Evolutionary conservation across 2,797 vertebrate species (phyloP), one percentile per base, ranked within the genome.

Genomic region (Enteromius thamalakanensis): DNA sequence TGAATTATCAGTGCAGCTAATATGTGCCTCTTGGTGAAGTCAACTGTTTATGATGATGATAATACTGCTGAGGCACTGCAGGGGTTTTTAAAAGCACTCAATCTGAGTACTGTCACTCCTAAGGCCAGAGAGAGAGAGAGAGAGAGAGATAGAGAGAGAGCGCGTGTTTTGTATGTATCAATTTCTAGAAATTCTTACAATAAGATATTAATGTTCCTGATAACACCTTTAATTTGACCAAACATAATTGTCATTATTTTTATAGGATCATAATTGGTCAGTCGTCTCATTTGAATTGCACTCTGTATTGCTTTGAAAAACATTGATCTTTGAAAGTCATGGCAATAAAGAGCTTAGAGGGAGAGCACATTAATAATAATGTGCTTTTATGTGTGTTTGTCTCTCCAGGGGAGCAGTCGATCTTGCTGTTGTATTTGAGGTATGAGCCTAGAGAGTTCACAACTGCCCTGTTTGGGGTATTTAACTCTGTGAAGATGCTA

Each of bases 401-500:
- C 83, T 88, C 76, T 74, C 53, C 85, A 93, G 92, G 92, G 70
- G 92, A 93, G 3, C 85, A 87, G 71, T 85, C 89, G 8, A 81
- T 93, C 83, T 83, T 90, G 58, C 87, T 93, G 74, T 88, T 93
- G 78, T 93, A 88, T 88, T 82, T 93, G 88, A 92, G 82, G 71
- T 92, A 91, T 70, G 87, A 89, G 80, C 92, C 91, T 40, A 88
- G 89, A 80, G 86, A 90, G 70, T 93, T 93, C 87, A 90, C 87
- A 78, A 89, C 82, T 79, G 89, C 88, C 77, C 87, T 92, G 71
- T 93, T 89, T 75, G 92, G 92, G 42, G 85, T 90, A 76, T 92
- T 90, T 87, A 90, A 86, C 76, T 87, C 90, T 64, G 83, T 76
- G 62, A 90, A 79, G 87, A 92, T 93, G 92, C 84, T 93, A 21